Percentiles rank a stretch among this genome's conserved stretches.
phyloP scores from a whole-genome alignment of 2,113 vertebrate species.

The Ifrita kowaldi region DNA sequence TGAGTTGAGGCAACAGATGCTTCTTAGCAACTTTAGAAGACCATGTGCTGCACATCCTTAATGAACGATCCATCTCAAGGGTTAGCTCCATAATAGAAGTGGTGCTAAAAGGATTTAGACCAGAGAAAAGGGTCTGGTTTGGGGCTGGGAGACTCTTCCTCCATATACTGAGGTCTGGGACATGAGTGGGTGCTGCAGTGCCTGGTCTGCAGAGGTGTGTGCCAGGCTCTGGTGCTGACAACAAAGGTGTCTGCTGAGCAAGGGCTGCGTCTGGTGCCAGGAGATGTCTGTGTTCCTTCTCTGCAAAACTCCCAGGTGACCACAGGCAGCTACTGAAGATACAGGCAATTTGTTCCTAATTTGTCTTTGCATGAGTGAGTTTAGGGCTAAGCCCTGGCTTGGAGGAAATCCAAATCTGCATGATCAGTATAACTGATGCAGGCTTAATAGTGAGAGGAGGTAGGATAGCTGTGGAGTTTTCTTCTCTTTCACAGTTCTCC shows the following conservation, averaged over 20 bases:
- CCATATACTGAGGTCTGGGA: neutral
- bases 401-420: neutral
- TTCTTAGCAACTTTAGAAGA: neutral
- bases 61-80: neutral
- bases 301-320: neutral
- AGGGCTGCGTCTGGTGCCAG: neutral
- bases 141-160: neutral
- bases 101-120: neutral
- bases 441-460: neutral
- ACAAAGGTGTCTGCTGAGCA: neutral
- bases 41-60: neutral
- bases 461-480: neutral
- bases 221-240: neutral
- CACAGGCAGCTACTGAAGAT: neutral
- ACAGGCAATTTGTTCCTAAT: neutral
- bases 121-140: neutral
- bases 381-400: neutral
- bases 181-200: neutral
- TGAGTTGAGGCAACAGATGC: neutral
- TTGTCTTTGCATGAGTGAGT: neutral
- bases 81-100: neutral
- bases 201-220: neutral
- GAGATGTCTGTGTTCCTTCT: neutral
- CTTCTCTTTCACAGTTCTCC: neutral
- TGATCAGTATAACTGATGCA: neutral